Evolutionary conservation across 2,797 vertebrate genomes (phyloP).

Genomic region (Alcedo quadribrachys): DNA sequence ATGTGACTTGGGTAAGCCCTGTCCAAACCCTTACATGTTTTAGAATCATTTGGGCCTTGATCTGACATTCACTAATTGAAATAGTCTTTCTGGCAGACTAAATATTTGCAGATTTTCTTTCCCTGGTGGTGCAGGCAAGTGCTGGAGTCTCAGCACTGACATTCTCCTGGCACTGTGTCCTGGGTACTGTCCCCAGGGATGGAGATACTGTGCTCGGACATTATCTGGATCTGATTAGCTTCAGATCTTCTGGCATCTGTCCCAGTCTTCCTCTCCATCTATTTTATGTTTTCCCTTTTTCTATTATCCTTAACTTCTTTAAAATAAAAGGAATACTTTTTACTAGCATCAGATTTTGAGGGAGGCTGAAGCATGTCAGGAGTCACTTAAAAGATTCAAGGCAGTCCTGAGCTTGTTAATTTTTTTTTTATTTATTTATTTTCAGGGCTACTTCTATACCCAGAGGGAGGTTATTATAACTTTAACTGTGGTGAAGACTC

Average conservation of each 20-base stretch:
- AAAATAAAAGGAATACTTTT: not conserved
- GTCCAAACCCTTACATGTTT: constrained; percentile 22
- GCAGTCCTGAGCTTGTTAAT: not conserved
- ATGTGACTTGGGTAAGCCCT: constrained; percentile 8
- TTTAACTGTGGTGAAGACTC: not conserved
- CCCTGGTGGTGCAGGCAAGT: not conserved
- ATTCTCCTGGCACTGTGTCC: constrained; percentile 35
- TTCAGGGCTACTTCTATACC: not conserved
- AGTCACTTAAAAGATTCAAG: not conserved
- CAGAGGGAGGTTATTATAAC: not conserved
- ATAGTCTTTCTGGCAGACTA: constrained; percentile 62
- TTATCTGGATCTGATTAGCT: constrained; percentile 41
- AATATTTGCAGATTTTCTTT: constrained; percentile 68
- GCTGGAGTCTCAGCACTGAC: constrained; percentile 3
- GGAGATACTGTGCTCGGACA: not conserved
- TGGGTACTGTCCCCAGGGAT: not conserved
- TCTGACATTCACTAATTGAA: constrained; percentile 51
- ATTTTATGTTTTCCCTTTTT: not conserved
- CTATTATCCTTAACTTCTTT: not conserved
- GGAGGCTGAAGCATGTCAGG: not conserved
- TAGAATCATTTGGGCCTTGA: constrained; percentile 31
- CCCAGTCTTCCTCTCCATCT: not conserved
- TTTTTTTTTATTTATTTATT: not conserved
- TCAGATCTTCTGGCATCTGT: not conserved
- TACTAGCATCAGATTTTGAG: not conserved